Base-by-base conservation (phyloP, 1,140 invertebrate genomes). In the Pararge aegeria region DNA sequence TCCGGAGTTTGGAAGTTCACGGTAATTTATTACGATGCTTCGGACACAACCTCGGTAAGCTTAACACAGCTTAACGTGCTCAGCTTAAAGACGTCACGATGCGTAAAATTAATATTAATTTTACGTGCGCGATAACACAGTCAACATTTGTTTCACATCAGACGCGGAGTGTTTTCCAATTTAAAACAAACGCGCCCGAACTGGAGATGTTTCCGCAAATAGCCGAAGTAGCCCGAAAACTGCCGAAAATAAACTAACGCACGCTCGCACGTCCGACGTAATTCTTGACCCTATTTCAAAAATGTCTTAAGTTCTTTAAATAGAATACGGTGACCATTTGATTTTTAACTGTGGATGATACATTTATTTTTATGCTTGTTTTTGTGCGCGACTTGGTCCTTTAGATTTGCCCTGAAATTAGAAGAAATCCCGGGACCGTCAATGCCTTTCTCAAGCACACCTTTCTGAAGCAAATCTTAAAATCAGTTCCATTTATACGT, bases 201-300 rank as follows among this genome's bases (percentile, higher is more conserved):
- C 64, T 66, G 64, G 44, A 51, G 51, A 60, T 48, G 58, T 40
- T 50, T 49, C 72, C 66, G 71, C 76, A 70, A 80, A 80, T 80
- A 80, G 64, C 68, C 72, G 78, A 73, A 56, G 66, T 61, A 54
- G 61, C 53, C 57, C 80, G 75, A 80, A 63, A 56, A 40, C 15
- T 6, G 55, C 54, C 77, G 70, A 73, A 81, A 83, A 83, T 85
- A 85, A 55, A 55, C 70, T 73, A 75, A 76, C 78, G 69, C 69
- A 76, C 71, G 68, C 66, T 57, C 67, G 70, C 75, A 69, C 57
- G 24, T 61, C 76, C 68, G 71, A 83, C 83, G 83, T 73, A 87
- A 82, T 79, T 76, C 74, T 77, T 85, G 83, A 85, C 83, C 83
- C 81, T 85, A 87, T 87, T 87, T 77, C 80, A 76, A 71, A 83